phyloP scores from a whole-genome alignment of 2,797 vertebrate genomes.

The Arrhamphus sclerolepis region DNA sequence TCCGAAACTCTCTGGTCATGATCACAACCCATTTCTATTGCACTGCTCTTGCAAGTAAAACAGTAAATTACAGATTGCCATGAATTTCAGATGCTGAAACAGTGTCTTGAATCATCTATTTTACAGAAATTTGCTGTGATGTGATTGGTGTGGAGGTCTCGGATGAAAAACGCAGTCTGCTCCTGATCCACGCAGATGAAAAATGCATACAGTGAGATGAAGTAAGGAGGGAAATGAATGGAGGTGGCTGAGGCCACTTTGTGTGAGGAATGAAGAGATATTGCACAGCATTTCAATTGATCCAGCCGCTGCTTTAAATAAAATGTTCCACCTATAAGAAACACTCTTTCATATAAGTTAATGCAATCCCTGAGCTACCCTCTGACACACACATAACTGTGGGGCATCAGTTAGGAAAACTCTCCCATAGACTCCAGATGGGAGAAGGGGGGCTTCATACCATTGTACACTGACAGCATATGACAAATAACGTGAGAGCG shows the following conservation, averaged over 20 bases:
- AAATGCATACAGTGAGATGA: conserved; percentile 63
- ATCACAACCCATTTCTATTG: conserved; percentile 74
- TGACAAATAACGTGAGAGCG: conserved; percentile 38
- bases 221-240: conserved; percentile 63
- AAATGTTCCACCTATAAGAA: conserved; percentile 57
- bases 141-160: conserved; percentile 38
- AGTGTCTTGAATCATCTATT: conserved; percentile 36
- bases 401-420: conserved; percentile 65
- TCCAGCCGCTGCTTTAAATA: conserved; percentile 55
- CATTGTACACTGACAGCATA: conserved; percentile 63
- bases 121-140: conserved; percentile 45
- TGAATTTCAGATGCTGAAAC: conserved; percentile 57
- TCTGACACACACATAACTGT: conserved; percentile 79
- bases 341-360: conserved; percentile 34
- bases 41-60: conserved; percentile 65
- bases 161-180: conserved; percentile 30
- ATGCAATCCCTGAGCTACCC: conserved; percentile 64
- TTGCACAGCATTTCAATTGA: conserved; percentile 44
- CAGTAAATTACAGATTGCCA: conserved; percentile 79
- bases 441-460: conserved; percentile 64
- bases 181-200: conserved; percentile 53
- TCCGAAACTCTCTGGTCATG: conserved; percentile 66
- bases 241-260: conserved; percentile 62
- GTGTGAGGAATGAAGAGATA: conserved; percentile 59
- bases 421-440: conserved; percentile 77